Base-by-base conservation (phyloP, 2,888 invertebrate genomes). In the Drosophila bunnanda region DNA sequence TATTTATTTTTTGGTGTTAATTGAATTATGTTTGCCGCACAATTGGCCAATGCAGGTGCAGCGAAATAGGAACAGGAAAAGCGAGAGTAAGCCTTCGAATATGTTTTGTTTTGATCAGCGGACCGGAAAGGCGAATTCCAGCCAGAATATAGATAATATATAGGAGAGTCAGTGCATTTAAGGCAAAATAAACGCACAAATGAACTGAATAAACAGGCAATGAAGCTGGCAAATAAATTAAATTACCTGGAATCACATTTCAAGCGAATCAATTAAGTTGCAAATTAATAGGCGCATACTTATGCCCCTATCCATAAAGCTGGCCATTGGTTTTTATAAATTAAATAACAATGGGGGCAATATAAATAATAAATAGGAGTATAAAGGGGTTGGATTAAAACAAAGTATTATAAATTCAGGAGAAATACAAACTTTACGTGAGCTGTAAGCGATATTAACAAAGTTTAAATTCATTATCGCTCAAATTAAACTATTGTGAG, bases 1-100 rank as follows among this genome's bases (percentile, higher is more conserved):
- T n/a, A n/a, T 54, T 34, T 52, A 5, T 54, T 54, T 50, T 53
- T 34, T 41, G 84, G 82, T 80, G 87, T 83, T 86, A 86, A 83
- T 83, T 83, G 83, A 83, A 83, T 86, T 83, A 83, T 83, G 78
- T 83, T 86, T 83, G 84, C 82, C 87, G 78, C 84, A 66, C 87
- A 81, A 83, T 83, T 83, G 86, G 59, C 57, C 74, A 22, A 58
- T 62, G 61, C 67, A 55, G 82, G 75, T 58, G 62, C 52, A 54
- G 1, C 43, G 41, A 39, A 55, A 44, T 57, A 30, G 20, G 15
- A 54, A 4, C 44, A 48, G 6, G 43, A 34, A 52, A 55, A 50
- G 34, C 44, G 41, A 64, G 39, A 60, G 60, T 38, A 38, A 25
- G 52, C 39, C 28, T 39, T 20, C 5, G 13, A 43, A 52, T 36